A percentile compares a stretch with the other conserved stretches of the same genome.
Conservation (phyloP, 2,888 invertebrate species). For the Polietes domitor region DNA sequence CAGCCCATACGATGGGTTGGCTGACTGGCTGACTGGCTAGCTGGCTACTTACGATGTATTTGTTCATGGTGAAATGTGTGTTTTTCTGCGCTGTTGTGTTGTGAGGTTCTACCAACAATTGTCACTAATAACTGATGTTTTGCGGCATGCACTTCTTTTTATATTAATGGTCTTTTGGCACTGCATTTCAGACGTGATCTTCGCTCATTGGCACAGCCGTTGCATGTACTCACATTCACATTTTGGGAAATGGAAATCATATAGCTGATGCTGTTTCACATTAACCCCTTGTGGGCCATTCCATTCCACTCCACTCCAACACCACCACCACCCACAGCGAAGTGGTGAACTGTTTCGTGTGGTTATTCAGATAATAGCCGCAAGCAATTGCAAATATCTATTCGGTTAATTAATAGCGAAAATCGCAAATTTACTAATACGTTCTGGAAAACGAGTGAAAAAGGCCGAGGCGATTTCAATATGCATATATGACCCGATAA, state of each 20-base stretch:
- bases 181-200: constrained; percentile 57
- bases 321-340: too few species aligned
- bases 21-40: too few species aligned
- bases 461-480: too few species aligned
- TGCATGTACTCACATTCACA: constrained; percentile 3
- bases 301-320: too few species aligned
- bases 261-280: constrained; percentile 12
- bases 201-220: constrained; percentile 34
- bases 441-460: too few species aligned
- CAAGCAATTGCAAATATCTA: too few species aligned
- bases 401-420: too few species aligned
- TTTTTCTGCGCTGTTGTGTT: constrained; percentile 54
- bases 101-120: constrained; percentile 49
- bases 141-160: constrained; percentile 66
- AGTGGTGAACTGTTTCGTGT: too few species aligned
- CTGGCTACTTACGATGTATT: constrained; percentile 70
- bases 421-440: too few species aligned
- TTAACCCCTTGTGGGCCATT: constrained; percentile 36
- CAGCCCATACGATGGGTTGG: constrained; percentile 67
- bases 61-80: constrained; percentile 69
- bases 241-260: constrained; percentile 31
- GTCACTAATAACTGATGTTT: constrained; percentile 64
- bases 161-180: constrained; percentile 59
- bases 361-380: too few species aligned
- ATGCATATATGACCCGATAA: too few species aligned